phyloP scores from a whole-genome alignment of 2,113 vertebrate genomes.

The Geococcyx californianus region DNA sequence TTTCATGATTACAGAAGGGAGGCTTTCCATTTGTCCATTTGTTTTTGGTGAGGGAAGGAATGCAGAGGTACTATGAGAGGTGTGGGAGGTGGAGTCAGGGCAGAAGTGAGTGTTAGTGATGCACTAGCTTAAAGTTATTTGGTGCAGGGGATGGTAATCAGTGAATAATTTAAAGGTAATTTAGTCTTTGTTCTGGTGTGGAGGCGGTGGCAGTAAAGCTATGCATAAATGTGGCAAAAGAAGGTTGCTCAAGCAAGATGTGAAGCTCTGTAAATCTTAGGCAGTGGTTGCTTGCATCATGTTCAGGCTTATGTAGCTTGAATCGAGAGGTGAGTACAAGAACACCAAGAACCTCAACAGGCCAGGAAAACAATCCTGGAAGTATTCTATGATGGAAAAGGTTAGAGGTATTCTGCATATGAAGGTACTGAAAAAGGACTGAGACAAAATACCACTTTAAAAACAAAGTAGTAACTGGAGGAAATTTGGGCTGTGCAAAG shows the following conservation, averaged over 20 bases:
- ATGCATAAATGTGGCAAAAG: not conserved
- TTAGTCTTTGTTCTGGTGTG: not conserved
- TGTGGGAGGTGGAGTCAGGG: not conserved
- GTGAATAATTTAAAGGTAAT: not conserved
- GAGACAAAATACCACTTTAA: not conserved
- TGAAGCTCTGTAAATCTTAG: not conserved
- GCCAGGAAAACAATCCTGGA: not conserved
- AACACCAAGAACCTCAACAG: not conserved
- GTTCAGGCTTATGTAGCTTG: not conserved
- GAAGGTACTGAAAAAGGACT: not conserved
- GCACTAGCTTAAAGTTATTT: not conserved
- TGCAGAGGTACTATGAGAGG: not conserved
- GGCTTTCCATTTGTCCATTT: not conserved
- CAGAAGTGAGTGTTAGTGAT: not conserved
- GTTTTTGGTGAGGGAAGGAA: not conserved
- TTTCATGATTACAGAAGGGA: not conserved
- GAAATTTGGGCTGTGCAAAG: not conserved
- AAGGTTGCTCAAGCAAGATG: not conserved
- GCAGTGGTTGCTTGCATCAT: not conserved
- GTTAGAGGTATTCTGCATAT: not conserved
- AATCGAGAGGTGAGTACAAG: not conserved
- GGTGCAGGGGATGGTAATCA: not conserved
- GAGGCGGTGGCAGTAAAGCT: not conserved
- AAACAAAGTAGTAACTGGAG: not conserved
- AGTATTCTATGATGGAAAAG: not conserved